Evolutionary conservation across 2,113 vertebrate species (phyloP), one percentile per base, ranked within the genome.

Genomic region (Stomatorhinus ivindoensis): DNA sequence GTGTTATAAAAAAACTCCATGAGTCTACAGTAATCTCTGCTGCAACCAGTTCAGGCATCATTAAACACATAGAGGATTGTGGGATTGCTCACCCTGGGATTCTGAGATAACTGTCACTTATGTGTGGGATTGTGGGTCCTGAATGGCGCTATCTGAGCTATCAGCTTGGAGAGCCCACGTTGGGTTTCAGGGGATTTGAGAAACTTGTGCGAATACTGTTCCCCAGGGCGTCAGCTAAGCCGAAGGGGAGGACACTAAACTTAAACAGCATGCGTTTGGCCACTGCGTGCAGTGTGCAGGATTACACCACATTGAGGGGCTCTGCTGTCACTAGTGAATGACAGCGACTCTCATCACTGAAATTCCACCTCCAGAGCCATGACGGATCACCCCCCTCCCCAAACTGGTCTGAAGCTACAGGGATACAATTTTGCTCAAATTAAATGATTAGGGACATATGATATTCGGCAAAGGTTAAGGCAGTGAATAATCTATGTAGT

Each of bases 61-160:
- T 89, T 69, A 87, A 86, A 83, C 55, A 89, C 83, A 44, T 31
- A 83, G 73, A 83, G 88, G 73, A 89, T 83, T 89, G 73, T 89
- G 73, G 69, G 88, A 53, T n/a, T 73, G 82, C 46, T 17, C 17
- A 58, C 51, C 27, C 11, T 13, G 80, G 82, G 73, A 58, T 44
- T 55, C 53, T 53, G 24, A 80, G 27, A 39, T 51, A 84, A 80
- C 80, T n/a, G 73, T 80, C 73, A 80, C 73, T 80, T 80, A 42
- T 80, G 35, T 80, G 73, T 80, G 73, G 73, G 73, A 80, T 80
- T 80, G 73, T 80, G 55, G 44, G 55, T n/a, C 27, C 82, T 35
- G 83, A 55, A 85, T 84, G 85, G 58, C 65, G 44, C 58, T 42
- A 82, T n/a, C 55, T 4, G 55, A 86, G 83, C 86, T 89, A 87